Percentiles rank a stretch among this genome's conserved stretches.
These are phyloP conservation scores for human (Homo sapiens) DNA, from an alignment of 2,113 vertebrate species.

Conservation along the genomic window GRCh38 chr2:119736001-119736500, in stretches of 20 bases:
- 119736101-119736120: background rate
- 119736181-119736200: background rate
- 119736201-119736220: background rate
- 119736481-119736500: background rate
- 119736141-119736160: background rate
- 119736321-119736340: background rate
- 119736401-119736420: background rate
- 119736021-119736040: background rate
- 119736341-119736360: conserved; percentile 11
- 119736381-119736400: background rate
- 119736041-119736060: background rate
- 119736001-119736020: background rate
- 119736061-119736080: background rate
- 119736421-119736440: background rate
- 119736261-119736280: background rate
- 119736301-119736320: background rate
- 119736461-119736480: background rate
- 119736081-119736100: background rate
- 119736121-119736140: background rate
- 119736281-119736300: background rate
- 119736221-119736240: background rate
- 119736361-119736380: conserved; percentile 4
- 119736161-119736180: background rate
- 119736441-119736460: background rate
- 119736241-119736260: background rate